Conservation (phyloP, 1,140 invertebrate species). For the Panagrolaimus sp. region DNA sequence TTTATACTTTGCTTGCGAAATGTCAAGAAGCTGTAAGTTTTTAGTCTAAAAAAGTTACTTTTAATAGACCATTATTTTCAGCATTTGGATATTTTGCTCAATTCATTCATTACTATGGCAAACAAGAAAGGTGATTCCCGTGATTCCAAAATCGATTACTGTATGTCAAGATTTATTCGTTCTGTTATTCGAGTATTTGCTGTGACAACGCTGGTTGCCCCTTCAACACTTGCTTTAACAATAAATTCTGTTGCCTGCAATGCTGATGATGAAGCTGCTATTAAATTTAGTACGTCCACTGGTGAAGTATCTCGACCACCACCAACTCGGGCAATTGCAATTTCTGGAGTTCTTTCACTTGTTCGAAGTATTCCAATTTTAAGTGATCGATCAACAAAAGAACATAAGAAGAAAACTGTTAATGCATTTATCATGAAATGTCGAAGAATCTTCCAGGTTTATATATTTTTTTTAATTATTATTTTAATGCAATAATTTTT, state of each 20-base stretch:
- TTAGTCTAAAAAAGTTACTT: too few species aligned
- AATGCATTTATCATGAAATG: constrained; percentile 70
- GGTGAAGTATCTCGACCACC: too few species aligned
- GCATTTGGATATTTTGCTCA: constrained; percentile 79
- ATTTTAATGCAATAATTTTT: too few species aligned
- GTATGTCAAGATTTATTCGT: constrained; percentile 83
- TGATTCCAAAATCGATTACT: constrained; percentile 73
- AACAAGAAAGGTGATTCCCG: constrained; percentile 62
- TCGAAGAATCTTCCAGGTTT: constrained; percentile 84
- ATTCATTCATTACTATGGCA: constrained; percentile 72
- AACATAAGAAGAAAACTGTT: constrained; percentile 27
- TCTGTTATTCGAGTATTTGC: constrained; percentile 93
- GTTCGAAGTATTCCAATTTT: constrained; percentile 38
- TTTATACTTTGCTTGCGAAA: constrained; percentile 86
- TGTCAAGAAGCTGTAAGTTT: constrained; percentile 84
- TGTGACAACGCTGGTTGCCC: constrained; percentile 72
- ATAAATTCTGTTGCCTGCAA: constrained; percentile 1
- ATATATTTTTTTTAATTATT: too few species aligned
- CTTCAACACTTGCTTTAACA: constrained; percentile 20
- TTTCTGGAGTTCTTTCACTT: constrained; percentile 33
- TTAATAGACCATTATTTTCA: too few species aligned
- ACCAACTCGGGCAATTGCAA: constrained; percentile 35
- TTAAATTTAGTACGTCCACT: too few species aligned
- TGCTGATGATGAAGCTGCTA: constrained; percentile 23
- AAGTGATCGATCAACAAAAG: constrained; percentile 17